Percentiles rank a stretch among this genome's conserved stretches.
Evolutionary conservation across 2,797 vertebrate species (phyloP).

Genomic region (Sebastes taczanowskii): DNA sequence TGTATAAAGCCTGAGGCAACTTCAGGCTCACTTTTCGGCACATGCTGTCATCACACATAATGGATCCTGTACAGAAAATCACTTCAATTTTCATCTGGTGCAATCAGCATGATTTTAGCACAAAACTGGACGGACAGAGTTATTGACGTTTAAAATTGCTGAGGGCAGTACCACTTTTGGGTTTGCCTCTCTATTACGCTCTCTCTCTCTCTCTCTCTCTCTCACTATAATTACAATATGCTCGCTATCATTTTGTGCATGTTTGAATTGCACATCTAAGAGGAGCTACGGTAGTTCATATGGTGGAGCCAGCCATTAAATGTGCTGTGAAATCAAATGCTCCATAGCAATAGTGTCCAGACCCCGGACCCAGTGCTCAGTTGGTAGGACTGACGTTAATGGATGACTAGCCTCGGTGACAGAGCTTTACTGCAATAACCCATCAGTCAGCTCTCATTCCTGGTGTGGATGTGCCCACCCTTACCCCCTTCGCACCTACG

Average conservation of each 20-base stretch:
- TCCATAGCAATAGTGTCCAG: not conserved
- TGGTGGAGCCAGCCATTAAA: slow-evolving; percentile 36
- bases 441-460: slow-evolving; percentile 70
- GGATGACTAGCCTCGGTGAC: slow-evolving; percentile 50
- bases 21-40: slow-evolving; percentile 4
- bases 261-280: slow-evolving; percentile 28
- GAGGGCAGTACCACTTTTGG: not conserved
- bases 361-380: slow-evolving; percentile 20
- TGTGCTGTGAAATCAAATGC: slow-evolving; percentile 50
- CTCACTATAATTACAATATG: slow-evolving; percentile 6
- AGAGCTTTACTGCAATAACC: slow-evolving; percentile 54
- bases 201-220: not conserved
- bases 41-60: slow-evolving; percentile 13
- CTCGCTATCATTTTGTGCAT: slow-evolving; percentile 7
- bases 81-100: slow-evolving; percentile 15
- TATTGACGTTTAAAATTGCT: slow-evolving; percentile 34
- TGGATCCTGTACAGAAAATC: slow-evolving; percentile 14
- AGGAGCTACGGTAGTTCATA: slow-evolving; percentile 5
- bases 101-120: slow-evolving; percentile 20
- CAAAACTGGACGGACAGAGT: not conserved
- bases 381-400: slow-evolving; percentile 60
- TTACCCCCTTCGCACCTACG: slow-evolving; percentile 41
- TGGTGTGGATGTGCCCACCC: slow-evolving; percentile 47
- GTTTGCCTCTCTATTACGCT: slow-evolving; percentile 3
- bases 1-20: not conserved